Conservation (phyloP, 2,113 vertebrate genomes). For the Sphyrna mokarran region DNA sequence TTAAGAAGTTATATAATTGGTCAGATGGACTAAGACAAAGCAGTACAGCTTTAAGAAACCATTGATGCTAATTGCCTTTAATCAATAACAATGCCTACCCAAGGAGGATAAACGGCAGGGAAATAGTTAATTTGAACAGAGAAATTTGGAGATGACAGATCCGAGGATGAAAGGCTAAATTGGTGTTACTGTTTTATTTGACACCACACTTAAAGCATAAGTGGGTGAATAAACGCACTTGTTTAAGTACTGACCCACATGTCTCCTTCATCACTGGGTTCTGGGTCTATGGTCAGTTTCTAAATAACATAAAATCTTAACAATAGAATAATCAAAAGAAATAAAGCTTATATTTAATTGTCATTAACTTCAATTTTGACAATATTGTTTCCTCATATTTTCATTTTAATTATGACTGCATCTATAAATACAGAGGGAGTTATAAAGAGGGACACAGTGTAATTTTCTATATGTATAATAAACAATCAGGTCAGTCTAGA, state of each 20-base stretch:
- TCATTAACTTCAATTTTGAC: background rate
- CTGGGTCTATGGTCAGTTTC: background rate
- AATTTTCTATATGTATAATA: background rate
- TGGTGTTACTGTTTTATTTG: background rate
- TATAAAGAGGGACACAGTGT: background rate
- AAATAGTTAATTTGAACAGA: background rate
- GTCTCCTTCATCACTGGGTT: background rate
- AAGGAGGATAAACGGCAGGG: too few relatives aligned
- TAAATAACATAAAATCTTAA: background rate
- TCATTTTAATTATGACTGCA: background rate
- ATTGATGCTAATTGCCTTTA: background rate
- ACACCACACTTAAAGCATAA: background rate
- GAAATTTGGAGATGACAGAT: background rate
- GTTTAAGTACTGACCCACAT: background rate
- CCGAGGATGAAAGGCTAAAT: background rate
- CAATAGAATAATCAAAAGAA: background rate
- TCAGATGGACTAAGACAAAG: background rate
- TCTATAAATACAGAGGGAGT: background rate
- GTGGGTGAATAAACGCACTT: background rate
- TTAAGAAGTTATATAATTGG: background rate
- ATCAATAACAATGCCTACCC: too few relatives aligned
- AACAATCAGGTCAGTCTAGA: background rate
- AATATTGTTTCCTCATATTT: background rate
- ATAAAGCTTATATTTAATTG: too few relatives aligned
- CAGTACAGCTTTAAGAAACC: background rate